Evolutionary conservation across 2,797 vertebrate genomes (phyloP).

Genomic region (Falco novaeseelandiae): DNA sequence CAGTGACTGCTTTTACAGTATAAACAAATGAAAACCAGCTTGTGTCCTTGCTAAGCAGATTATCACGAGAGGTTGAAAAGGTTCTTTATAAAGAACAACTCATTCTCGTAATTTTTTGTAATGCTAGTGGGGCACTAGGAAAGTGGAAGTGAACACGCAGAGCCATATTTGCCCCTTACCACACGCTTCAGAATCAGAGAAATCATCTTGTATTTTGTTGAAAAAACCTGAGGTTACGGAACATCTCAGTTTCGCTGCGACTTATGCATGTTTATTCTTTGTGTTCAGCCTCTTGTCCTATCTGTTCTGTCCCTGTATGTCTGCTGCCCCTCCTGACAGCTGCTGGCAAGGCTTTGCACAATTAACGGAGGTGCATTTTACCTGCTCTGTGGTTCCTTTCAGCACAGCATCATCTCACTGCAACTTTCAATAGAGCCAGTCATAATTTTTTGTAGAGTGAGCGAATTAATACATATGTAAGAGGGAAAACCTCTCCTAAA

Average conservation of each 20-base stretch:
- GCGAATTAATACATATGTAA: fast-evolving
- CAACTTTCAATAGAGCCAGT: background rate
- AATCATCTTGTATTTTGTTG: background rate
- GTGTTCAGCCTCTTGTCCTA: background rate
- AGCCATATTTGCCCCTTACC: background rate
- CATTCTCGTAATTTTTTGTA: background rate
- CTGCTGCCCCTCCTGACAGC: background rate
- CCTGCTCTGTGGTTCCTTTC: background rate
- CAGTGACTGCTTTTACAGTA: slow-evolving; percentile 13
- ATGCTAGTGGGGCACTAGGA: background rate
- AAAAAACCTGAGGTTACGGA: background rate
- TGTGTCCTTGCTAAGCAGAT: slow-evolving; percentile 56
- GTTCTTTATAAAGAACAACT: slow-evolving; percentile 29
- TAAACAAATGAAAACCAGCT: slow-evolving; percentile 43
- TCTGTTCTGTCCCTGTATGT: fast-evolving
- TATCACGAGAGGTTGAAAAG: slow-evolving; percentile 48
- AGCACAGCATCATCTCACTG: background rate
- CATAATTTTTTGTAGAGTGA: background rate
- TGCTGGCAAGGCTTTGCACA: background rate
- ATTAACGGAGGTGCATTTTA: background rate
- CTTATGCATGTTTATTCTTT: background rate
- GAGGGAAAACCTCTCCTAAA: background rate
- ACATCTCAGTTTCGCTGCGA: fast-evolving
- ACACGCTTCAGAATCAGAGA: background rate
- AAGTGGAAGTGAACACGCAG: background rate